These are phyloP conservation scores for Oeneis ivallda DNA, from an alignment of 2,888 invertebrate genomes.

Conservation along the genomic window DNA sequence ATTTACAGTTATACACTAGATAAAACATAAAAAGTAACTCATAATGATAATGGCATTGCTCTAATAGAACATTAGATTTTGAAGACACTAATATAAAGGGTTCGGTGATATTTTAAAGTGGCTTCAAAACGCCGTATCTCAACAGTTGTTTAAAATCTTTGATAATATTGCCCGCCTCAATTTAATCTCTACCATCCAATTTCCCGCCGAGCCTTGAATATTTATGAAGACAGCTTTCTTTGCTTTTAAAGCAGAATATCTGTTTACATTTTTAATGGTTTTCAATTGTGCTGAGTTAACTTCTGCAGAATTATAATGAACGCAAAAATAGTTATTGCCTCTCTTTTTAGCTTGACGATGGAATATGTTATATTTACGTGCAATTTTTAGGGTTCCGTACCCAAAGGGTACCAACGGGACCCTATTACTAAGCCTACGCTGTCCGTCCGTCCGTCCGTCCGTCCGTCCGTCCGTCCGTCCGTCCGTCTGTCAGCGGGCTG, in stretches of 20 bases:
- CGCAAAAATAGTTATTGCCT: neutral
- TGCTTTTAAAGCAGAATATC: constrained; percentile 37
- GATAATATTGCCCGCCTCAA: constrained; percentile 57
- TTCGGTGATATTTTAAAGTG: neutral
- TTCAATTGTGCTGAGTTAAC: neutral
- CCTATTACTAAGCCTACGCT: too few relatives aligned
- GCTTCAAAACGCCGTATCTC: neutral
- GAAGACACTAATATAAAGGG: neutral
- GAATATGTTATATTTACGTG: neutral
- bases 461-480: too few relatives aligned
- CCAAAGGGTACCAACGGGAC: too few relatives aligned
- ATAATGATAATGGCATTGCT: too few relatives aligned
- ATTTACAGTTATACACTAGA: too few relatives aligned
- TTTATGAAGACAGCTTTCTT: constrained; percentile 64
- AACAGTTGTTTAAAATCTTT: constrained; percentile 23
- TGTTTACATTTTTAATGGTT: constrained; percentile 39
- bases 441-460: too few relatives aligned
- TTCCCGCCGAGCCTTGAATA: constrained; percentile 60
- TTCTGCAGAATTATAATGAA: neutral
- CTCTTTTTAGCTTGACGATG: neutral
- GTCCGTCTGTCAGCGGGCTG: too few relatives aligned
- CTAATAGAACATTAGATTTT: too few relatives aligned
- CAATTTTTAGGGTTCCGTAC: too few relatives aligned
- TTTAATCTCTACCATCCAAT: constrained; percentile 65
- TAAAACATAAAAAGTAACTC: too few relatives aligned